phyloP scores from a whole-genome alignment of 2,797 vertebrate genomes.

The Pterois miles region DNA sequence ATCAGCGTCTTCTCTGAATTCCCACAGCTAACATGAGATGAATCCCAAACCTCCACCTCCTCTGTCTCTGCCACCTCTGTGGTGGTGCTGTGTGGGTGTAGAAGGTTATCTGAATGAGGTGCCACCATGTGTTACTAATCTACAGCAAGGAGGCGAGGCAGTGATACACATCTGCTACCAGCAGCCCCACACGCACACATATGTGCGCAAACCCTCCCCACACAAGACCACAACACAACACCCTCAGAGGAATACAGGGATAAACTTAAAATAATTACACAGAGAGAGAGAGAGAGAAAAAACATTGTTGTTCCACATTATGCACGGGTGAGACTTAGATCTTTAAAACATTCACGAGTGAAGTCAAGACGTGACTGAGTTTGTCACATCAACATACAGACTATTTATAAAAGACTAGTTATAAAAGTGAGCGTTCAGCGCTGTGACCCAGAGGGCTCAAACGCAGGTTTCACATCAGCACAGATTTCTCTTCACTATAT shows the following conservation, averaged over 20 bases:
- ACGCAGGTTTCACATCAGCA: background rate
- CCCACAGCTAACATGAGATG: slow-evolving; percentile 24
- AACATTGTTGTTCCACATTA: slow-evolving; percentile 22
- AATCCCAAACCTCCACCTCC: slow-evolving; percentile 20
- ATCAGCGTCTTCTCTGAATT: slow-evolving; percentile 47
- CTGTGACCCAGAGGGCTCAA: background rate
- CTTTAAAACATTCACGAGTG: slow-evolving; percentile 42
- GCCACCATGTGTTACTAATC: slow-evolving; percentile 77
- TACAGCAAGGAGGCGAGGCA: slow-evolving; percentile 57
- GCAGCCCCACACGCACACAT: slow-evolving; percentile 16
- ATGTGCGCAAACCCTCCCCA: background rate
- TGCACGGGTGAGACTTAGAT: slow-evolving; percentile 16
- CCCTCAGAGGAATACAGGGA: slow-evolving; percentile 1
- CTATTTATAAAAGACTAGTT: too few species aligned
- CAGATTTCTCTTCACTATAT: background rate
- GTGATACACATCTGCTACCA: slow-evolving; percentile 71
- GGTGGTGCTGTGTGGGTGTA: slow-evolving; percentile 42
- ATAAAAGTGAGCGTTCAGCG: slow-evolving; percentile 8
- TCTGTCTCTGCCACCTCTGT: slow-evolving; percentile 37
- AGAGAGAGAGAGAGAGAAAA: background rate
- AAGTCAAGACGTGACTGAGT: slow-evolving; percentile 11
- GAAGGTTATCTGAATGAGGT: slow-evolving; percentile 70
- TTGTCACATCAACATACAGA: slow-evolving; percentile 18
- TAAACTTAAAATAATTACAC: background rate
- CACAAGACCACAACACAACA: slow-evolving; percentile 1